A percentile compares a stretch with the other conserved stretches of the same genome.
phyloP scores from a whole-genome alignment of 2,888 invertebrate species.

The Lobophora halterata region DNA sequence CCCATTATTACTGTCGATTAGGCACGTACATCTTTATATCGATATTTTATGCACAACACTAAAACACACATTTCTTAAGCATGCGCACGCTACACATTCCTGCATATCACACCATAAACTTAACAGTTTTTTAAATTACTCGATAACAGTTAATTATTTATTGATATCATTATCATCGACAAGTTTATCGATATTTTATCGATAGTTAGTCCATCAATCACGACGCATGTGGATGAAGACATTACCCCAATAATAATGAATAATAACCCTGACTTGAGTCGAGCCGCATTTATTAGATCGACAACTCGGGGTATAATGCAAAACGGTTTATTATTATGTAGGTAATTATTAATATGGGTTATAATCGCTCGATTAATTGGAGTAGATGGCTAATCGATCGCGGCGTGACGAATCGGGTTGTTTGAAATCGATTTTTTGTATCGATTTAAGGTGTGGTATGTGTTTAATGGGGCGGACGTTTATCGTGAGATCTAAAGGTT shows the following conservation, averaged over 20 bases:
- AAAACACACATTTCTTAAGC: constrained; percentile 12
- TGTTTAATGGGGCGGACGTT: constrained; percentile 39
- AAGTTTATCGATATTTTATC: constrained; percentile 52
- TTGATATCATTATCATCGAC: constrained; percentile 46
- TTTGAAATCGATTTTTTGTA: constrained; percentile 38
- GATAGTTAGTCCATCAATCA: constrained; percentile 51
- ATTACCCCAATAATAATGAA: constrained; percentile 62
- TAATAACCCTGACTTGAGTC: constrained; percentile 48
- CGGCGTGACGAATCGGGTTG: constrained; percentile 55
- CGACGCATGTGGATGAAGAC: constrained; percentile 60
- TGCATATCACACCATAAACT: constrained; percentile 36
- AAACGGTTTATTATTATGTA: constrained; percentile 66
- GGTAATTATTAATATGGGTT: constrained; percentile 54
- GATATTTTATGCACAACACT: constrained; percentile 16
- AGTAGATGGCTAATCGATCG: constrained; percentile 60
- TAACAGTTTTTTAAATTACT: constrained; percentile 34
- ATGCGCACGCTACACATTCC: constrained; percentile 18
- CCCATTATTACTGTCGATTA: constrained; percentile 50
- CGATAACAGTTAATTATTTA: constrained; percentile 41
- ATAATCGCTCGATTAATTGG: constrained; percentile 64
- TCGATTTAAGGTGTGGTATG: constrained; percentile 30
- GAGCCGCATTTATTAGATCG: constrained; percentile 68
- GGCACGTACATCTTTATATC: constrained; percentile 23
- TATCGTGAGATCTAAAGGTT: constrained; percentile 60
- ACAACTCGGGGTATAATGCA: constrained; percentile 63